phyloP scores from a whole-genome alignment of 2,797 vertebrate genomes.

The Pseudomugil tenellus region DNA sequence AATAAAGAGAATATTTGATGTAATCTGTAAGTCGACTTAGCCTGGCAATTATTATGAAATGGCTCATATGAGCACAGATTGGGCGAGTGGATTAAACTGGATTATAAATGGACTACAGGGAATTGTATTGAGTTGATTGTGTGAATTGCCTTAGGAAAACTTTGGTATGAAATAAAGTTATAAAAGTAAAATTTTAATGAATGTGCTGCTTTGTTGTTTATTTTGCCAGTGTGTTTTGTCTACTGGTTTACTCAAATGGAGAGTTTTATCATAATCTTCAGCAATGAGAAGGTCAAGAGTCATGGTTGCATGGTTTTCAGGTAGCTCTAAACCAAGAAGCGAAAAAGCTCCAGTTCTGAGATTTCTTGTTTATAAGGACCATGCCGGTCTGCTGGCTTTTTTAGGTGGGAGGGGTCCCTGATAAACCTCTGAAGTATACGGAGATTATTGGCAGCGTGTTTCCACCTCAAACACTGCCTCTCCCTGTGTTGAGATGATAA shows the following conservation, averaged over 20 bases:
- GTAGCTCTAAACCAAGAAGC: constrained; percentile 10
- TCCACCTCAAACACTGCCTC: constrained; percentile 68
- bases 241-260: not conserved
- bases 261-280: constrained; percentile 1
- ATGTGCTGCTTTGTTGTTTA: too few species aligned
- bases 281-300: not conserved
- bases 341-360: constrained; percentile 42
- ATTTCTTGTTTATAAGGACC: constrained; percentile 51
- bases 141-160: too few species aligned
- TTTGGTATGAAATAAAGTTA: too few species aligned
- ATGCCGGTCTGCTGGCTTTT: constrained; percentile 39
- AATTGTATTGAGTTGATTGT: too few species aligned
- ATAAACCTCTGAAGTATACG: constrained; percentile 58
- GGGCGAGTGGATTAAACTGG: too few species aligned
- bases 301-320: constrained; percentile 18
- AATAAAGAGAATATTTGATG: too few species aligned
- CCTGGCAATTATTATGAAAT: too few species aligned
- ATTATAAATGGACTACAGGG: too few species aligned
- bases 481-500: constrained; percentile 74
- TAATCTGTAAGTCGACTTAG: too few species aligned
- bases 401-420: constrained; percentile 47
- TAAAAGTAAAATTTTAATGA: too few species aligned
- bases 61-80: too few species aligned
- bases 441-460: constrained; percentile 63
- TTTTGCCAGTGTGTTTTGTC: not conserved